Evolutionary conservation across 2,797 vertebrate genomes (phyloP), one percentile per base, ranked within the genome.

Genomic region (Tragopan temminckii): DNA sequence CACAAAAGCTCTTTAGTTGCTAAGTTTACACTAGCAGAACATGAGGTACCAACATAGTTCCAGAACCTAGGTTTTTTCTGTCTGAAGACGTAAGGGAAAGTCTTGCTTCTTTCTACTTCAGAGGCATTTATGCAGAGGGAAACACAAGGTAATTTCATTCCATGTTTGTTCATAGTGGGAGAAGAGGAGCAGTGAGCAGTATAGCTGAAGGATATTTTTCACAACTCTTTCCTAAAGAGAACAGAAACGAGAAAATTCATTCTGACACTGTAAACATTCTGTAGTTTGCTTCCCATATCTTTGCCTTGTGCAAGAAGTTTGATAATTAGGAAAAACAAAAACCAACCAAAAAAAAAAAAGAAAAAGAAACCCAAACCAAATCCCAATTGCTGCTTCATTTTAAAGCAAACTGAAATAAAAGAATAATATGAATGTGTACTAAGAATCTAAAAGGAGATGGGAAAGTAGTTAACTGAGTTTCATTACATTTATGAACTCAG

Each of bases 1-100:
- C 57, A 85, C 59, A 79, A 71, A 91, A 86, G 20, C 13, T 68
- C 74, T 94, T 82, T 86, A 48, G 31, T 61, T 94, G 48, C 25
- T 35, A 64, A 53, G 31, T 31, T 43, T 79, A 2, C 48, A 29
- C 52, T 21, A 74, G 42, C 6, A 57, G n/a, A 90, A 70, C 36
- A n/a, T 46, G 58, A 14, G 13, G 57, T 24, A 36, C 46, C 57
- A 75, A 29, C 27, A 38, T 15, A 48, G 15, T 23, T 31, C 45
- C 35, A 48, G 13, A 48, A 45, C n/a, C n/a, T 59, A 57, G 55
- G 4, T 23, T 13, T 13, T 38, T 55, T 57, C 18, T 62, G 12
- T 11, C 45, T 20, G 23, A 24, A 43, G 29, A 24, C 8, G 13
- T 25, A 42, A n/a, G n/a, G 14, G 14, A 23, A 42, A 31, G 48